A percentile compares a stretch with the other conserved stretches of the same genome.
phyloP scores from a whole-genome alignment of 2,113 vertebrate genomes.

The Corydoras sp. region DNA sequence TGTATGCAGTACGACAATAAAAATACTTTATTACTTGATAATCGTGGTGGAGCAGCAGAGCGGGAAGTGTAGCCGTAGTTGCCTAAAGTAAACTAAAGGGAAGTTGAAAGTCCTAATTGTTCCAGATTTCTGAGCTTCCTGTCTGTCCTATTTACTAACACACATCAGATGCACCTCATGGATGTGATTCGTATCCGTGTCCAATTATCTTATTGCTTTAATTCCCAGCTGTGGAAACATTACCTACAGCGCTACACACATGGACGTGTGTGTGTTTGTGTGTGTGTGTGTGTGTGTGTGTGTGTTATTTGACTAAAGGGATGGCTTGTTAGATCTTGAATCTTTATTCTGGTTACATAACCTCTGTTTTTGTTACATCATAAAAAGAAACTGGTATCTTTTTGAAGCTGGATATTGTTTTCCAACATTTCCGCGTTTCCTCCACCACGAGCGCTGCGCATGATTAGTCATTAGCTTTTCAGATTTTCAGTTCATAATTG shows the following conservation, averaged over 20 bases:
- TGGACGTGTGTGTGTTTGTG: not conserved
- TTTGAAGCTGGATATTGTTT: not conserved
- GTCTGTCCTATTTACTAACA: not conserved
- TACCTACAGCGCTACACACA: not conserved
- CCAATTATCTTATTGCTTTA: not conserved
- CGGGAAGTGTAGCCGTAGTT: too few relatives aligned
- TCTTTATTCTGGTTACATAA: slow-evolving; percentile 5
- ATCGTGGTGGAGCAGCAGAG: too few relatives aligned
- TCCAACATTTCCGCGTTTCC: not conserved
- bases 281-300: slow-evolving; percentile 18
- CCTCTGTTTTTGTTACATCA: not conserved
- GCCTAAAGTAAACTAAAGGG: too few relatives aligned
- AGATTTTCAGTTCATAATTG: slow-evolving; percentile 4
- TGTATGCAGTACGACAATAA: too few relatives aligned
- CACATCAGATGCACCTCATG: not conserved
- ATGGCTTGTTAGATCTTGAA: slow-evolving; percentile 1
- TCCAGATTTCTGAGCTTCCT: not conserved
- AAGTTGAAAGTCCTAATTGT: too few relatives aligned
- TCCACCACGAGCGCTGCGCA: slow-evolving; percentile 22
- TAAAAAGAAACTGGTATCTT: not conserved
- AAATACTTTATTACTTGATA: too few relatives aligned
- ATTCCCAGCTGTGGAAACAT: slow-evolving; percentile 1
- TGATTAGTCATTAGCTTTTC: slow-evolving; percentile 32
- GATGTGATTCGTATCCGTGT: not conserved
- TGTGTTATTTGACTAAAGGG: not conserved